These are phyloP conservation scores for Notamacropus eugenii DNA, from an alignment of 2,797 vertebrate species.

Conservation along the genomic window DNA sequence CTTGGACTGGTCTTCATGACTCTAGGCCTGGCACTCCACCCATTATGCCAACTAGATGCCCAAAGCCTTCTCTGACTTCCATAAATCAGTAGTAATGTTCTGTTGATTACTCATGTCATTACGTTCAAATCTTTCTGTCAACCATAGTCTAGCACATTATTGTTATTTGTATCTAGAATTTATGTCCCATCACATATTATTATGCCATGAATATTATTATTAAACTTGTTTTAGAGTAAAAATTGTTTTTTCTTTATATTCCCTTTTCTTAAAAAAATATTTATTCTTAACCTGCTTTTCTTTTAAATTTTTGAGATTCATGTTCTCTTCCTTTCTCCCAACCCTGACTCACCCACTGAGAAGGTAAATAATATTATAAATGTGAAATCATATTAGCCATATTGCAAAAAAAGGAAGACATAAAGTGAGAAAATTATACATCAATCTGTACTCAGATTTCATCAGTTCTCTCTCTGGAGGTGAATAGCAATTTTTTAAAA, in stretches of 20 bases:
- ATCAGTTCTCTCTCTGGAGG: background rate
- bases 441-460: background rate
- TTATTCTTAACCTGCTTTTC: no score
- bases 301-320: background rate
- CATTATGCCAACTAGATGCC: background rate
- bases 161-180: background rate
- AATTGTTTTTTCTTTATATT: background rate
- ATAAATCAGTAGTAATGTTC: background rate
- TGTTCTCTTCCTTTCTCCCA: background rate
- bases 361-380: background rate
- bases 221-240: background rate
- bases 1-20: background rate
- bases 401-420: background rate
- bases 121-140: background rate
- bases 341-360: background rate
- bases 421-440: background rate
- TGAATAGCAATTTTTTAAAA: background rate
- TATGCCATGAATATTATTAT: background rate
- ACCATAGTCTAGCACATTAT: background rate
- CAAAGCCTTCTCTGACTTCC: background rate
- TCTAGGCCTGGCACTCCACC: background rate
- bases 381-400: background rate
- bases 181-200: background rate
- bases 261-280: background rate
- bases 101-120: background rate